These are phyloP conservation scores for Propithecus perrieri DNA, from an alignment of 2,797 vertebrate species.

Conservation along the genomic window DNA sequence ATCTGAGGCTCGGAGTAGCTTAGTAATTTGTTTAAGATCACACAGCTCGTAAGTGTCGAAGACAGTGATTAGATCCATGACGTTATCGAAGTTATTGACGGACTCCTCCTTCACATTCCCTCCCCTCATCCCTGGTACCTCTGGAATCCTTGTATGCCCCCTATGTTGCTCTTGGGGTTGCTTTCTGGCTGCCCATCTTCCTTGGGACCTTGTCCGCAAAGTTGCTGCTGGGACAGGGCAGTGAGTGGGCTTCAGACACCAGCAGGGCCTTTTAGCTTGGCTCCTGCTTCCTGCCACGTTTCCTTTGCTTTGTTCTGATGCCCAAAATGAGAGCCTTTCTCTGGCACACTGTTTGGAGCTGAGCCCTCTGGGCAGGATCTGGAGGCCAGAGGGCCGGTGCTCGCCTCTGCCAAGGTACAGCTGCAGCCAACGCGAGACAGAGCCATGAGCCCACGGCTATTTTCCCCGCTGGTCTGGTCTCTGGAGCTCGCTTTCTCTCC, in stretches of 20 bases:
- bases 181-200: not conserved
- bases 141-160: not conserved
- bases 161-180: too few relatives aligned
- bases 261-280: not conserved
- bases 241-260: not conserved
- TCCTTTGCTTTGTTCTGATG: not conserved
- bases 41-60: not conserved
- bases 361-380: not conserved
- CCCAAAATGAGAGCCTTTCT: not conserved
- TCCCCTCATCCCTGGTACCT: not conserved
- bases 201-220: not conserved
- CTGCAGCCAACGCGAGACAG: fast-evolving
- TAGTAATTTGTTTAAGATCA: not conserved
- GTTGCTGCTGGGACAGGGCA: not conserved
- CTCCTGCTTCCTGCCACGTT: not conserved
- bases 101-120: not conserved
- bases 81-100: not conserved
- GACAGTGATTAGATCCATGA: not conserved
- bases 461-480: not conserved
- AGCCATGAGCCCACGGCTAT: not conserved
- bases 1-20: not conserved
- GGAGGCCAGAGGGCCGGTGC: not conserved
- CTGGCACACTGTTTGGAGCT: fast-evolving
- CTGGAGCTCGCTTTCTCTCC: not conserved
- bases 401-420: not conserved